Base-by-base conservation (phyloP, 2,888 invertebrate species). In the Congeria kusceri region DNA sequence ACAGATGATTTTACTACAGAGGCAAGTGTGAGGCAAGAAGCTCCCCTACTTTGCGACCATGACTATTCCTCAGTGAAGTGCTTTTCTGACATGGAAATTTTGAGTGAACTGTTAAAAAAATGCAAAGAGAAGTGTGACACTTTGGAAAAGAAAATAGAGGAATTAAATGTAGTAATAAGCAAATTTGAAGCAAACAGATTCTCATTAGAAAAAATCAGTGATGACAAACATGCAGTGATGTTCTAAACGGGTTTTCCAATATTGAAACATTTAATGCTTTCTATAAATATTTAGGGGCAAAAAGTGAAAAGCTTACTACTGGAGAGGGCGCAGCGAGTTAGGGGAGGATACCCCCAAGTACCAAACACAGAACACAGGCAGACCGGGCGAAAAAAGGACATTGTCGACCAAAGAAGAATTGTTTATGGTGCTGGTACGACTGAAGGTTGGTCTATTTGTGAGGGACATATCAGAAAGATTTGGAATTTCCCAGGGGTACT, bases 361-460 rank as follows among this genome's bases (percentile, higher is more conserved):
- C 18, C 58, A 74, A 59, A 56, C 39, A 28, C 32, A 20, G 7
- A 23, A 39, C 18, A 29, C 13, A 23, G 66, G 64, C 7, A 49
- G 25, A 57, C 70, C 67, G 27, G 72, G 75, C 25, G 44, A 59
- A 53, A 68, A 63, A 20, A 0, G 71, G 13, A 57, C 18, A 4
- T 23, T 74, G 5, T 56, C 44, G 27, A 15, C 29, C 47, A 59
- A 44, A 46, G 77, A 77, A 1, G 68, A 81, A 62, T 49, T 77
- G 27, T 80, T 73, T 56, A 66, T 71, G 47, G 70, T 79, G 9
- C 29, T 79, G 5, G 64, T 75, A n/a, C 29, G 79, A 20, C 49
- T 74, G 20, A 79, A 79, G 67, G 75, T 75, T 53, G 79, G 67
- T 18, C 23, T 66, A 1, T 79, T 75, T 71, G 63, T 71, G n/a